A percentile compares a stretch with the other conserved stretches of the same genome.
phyloP scores from a whole-genome alignment of 2,797 vertebrate species.

The Leptodactylus fallax region DNA sequence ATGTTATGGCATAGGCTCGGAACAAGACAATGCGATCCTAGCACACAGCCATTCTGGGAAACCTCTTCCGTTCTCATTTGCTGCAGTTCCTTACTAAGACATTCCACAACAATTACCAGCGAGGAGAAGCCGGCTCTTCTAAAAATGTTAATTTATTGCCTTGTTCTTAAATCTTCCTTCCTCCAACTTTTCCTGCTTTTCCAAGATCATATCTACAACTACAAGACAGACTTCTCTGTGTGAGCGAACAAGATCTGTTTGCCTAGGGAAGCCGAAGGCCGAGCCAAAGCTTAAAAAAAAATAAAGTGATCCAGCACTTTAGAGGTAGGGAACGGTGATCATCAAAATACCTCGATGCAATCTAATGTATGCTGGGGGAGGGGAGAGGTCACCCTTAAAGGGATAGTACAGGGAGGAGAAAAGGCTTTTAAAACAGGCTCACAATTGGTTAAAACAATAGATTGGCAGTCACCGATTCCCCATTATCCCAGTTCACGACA shows the following conservation, averaged over 20 bases:
- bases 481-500: too few relatives aligned
- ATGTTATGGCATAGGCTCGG: neutral
- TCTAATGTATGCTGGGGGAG: too few relatives aligned
- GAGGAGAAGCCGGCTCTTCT: neutral
- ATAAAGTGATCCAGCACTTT: too few relatives aligned
- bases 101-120: conserved; percentile 13
- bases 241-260: neutral
- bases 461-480: too few relatives aligned
- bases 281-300: neutral
- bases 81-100: neutral
- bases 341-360: too few relatives aligned
- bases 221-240: neutral
- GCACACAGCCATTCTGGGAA: neutral
- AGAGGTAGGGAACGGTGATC: too few relatives aligned
- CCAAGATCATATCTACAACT: conserved; percentile 19
- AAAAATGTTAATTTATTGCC: neutral
- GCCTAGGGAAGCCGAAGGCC: neutral
- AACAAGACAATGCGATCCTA: neutral
- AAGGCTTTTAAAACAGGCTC: too few relatives aligned
- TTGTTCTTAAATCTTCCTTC: conserved; percentile 16
- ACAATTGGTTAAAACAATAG: too few relatives aligned
- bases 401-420: too few relatives aligned
- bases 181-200: conserved; percentile 30
- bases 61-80: neutral
- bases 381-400: too few relatives aligned